Evolutionary conservation across 2,888 invertebrate species (phyloP), one percentile per base, ranked within the genome.

Genomic region (Diarsia mendica): DNA sequence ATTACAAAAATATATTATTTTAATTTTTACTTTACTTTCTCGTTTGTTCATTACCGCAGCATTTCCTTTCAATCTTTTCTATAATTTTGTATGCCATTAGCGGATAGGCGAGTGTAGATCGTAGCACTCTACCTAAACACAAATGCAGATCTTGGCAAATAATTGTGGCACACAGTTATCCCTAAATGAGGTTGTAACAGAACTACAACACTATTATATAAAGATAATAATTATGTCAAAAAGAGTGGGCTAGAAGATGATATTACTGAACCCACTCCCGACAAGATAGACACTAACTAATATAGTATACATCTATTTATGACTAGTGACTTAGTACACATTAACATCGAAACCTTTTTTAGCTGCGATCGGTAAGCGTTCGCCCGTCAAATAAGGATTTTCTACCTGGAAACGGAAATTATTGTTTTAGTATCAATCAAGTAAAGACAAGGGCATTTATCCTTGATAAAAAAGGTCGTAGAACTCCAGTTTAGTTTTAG

Each of bases 361-460:
- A 74, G 99, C 99, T 58, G 99, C 99, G 82, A 99, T 98, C 15
- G 99, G 99, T 82, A 99, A 96, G 89, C 98, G 98, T 90, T 98
- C 98, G 58, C 99, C 99, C 88, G 97, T 97, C 89, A 99, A 96
- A 91, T 97, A 99, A 15, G 99, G 99, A 95, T 99, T 99, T 83
- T 96, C 95, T 83, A 97, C 97, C 98, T 98, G 96, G 85, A 97
- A 89, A 88, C 88, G 75, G 80, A 85, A 86, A 82, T 82, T 58
- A 2, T 77, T 67, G 68, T 64, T 78, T 86, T 79, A 76, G 76
- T 67, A 79, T 48, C 61, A 75, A 48, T 58, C 64, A 63, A 75
- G 33, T 39, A 33, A 73, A 61, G 28, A 51, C 46, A 33, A 77
- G 64, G 55, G 13, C 61, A 15, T 64, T 44, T 20, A 64, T 39